Conservation (phyloP, 2,113 vertebrate species). For the Bettongia penicillata region DNA sequence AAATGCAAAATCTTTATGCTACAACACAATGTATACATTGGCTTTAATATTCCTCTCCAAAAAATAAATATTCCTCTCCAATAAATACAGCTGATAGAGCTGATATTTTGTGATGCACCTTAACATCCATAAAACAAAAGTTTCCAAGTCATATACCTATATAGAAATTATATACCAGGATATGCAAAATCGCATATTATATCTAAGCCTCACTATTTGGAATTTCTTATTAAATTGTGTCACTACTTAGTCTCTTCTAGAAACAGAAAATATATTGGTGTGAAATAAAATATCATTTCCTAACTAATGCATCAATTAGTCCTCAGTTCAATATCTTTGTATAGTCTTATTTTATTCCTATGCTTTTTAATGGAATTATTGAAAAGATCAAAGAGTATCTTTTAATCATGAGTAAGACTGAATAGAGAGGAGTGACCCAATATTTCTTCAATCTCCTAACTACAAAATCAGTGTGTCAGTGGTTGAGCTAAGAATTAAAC, state of each 20-base stretch:
- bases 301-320: neutral
- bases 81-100: neutral
- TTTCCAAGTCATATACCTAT: conserved; percentile 18
- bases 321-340: conserved; percentile 1
- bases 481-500: conserved; percentile 66
- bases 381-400: conserved; percentile 54
- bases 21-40: conserved; percentile 52
- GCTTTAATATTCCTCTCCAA: neutral
- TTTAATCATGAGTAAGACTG: conserved; percentile 41
- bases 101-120: neutral
- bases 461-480: conserved; percentile 68
- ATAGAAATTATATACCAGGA: neutral
- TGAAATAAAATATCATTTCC: neutral
- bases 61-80: neutral
- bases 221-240: neutral
- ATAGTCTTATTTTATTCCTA: neutral
- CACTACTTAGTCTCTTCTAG: neutral
- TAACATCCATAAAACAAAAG: neutral
- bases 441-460: conserved; percentile 21
- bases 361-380: conserved; percentile 37
- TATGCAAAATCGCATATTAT: neutral
- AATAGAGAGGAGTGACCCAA: conserved; percentile 21
- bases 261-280: neutral
- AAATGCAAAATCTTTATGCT: conserved; percentile 50
- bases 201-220: conserved; percentile 11